A percentile compares a stretch with the other conserved stretches of the same genome.
phyloP scores from a whole-genome alignment of 2,888 invertebrate species.

The Pristionchus mayeri region DNA sequence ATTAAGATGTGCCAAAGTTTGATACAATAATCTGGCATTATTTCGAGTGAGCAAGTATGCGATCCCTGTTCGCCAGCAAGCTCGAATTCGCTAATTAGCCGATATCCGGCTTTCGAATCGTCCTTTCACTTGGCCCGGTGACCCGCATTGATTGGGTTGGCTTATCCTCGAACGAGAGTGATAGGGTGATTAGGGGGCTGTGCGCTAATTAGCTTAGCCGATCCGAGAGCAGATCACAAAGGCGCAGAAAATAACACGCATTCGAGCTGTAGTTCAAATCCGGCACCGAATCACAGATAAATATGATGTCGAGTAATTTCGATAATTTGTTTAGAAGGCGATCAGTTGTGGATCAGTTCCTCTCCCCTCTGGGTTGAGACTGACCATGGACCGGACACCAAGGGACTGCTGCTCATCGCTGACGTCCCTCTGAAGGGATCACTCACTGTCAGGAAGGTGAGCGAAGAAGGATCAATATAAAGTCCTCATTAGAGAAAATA shows the following conservation, averaged over 20 bases:
- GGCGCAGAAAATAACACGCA: background rate
- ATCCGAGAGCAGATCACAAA: conserved; percentile 11
- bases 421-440: conserved; percentile 64
- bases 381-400: conserved; percentile 60
- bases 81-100: background rate
- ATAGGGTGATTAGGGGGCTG: conserved; percentile 8
- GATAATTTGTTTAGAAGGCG: conserved; percentile 47
- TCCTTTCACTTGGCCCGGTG: conserved; percentile 33
- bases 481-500: background rate
- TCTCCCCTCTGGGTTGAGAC: conserved; percentile 71
- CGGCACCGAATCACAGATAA: no score
- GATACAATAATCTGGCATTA: no score
- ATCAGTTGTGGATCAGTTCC: conserved; percentile 56
- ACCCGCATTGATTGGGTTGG: conserved; percentile 32
- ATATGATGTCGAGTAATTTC: no score
- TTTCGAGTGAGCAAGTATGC: no score
- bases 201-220: conserved; percentile 18
- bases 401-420: conserved; percentile 61
- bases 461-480: background rate
- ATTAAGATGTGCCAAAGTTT: no score
- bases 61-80: background rate
- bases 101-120: background rate
- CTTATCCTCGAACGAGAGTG: conserved; percentile 38
- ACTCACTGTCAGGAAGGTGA: conserved; percentile 54
- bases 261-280: no score